These are phyloP conservation scores for human DNA, from an alignment of 2,113 vertebrate genomes.

Conservation along the genomic window DNA sequence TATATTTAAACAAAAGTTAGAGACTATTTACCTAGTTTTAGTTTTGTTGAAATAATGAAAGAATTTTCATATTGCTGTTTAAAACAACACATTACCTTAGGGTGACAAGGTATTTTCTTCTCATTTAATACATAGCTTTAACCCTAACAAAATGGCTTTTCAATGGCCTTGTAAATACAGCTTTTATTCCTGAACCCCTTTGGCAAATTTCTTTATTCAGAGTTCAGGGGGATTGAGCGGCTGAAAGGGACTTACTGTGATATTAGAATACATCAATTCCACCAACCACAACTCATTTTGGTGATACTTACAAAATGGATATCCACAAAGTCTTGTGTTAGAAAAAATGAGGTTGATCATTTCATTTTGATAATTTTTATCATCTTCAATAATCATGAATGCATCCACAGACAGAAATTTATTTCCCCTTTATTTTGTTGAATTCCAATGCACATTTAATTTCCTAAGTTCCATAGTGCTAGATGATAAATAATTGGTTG, in stretches of 20 bases:
- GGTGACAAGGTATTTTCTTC: not conserved
- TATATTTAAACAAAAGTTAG: not conserved
- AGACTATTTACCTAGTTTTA: not conserved
- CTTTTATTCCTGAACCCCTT: not conserved
- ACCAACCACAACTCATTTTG: not conserved
- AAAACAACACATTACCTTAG: not conserved
- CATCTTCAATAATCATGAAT: not conserved
- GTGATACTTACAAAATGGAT: not conserved
- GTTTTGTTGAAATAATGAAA: not conserved
- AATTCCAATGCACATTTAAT: not conserved
- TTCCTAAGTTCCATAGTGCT: not conserved
- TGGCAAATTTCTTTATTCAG: not conserved
- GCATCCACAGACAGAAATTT: not conserved
- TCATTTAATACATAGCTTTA: not conserved
- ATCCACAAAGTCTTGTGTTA: not conserved
- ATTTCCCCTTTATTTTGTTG: not conserved
- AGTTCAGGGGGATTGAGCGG: not conserved
- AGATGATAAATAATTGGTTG: conserved; percentile 29
- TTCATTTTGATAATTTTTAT: conserved; percentile 9
- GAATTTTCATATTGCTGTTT: not conserved
- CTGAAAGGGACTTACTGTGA: not conserved
- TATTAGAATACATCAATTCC: not conserved
- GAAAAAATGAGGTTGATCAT: not conserved
- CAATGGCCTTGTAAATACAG: not conserved
- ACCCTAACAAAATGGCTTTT: not conserved